Percentiles rank a stretch among this genome's conserved stretches.
These are phyloP conservation scores for Psittacula derbiana DNA, from an alignment of 2,797 vertebrate genomes.

Conservation along the genomic window DNA sequence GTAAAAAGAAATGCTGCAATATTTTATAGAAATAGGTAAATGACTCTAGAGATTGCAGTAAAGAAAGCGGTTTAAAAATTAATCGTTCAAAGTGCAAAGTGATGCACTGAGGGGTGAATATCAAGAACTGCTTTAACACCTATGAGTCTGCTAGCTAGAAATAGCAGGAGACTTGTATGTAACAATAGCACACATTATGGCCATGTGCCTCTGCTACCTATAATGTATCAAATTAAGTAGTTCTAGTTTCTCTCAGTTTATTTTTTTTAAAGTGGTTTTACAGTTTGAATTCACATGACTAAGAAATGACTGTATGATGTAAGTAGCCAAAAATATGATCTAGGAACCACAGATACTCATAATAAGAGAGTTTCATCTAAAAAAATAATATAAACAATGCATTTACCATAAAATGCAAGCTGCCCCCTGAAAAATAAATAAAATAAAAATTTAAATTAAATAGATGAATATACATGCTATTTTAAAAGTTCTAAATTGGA, in stretches of 20 bases:
- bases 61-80: not conserved
- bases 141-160: not conserved
- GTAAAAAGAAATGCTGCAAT: not conserved
- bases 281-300: not conserved
- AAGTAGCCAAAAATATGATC: not conserved
- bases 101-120: not conserved
- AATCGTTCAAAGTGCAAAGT: not conserved
- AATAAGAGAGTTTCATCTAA: not conserved
- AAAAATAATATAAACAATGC: not conserved
- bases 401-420: not conserved
- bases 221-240: not conserved
- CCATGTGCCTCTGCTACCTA: not conserved
- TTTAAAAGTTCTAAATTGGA: not conserved
- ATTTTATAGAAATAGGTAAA: not conserved
- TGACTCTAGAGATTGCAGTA: not conserved
- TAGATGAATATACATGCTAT: not conserved
- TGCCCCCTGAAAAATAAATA: not conserved
- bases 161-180: not conserved
- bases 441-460: not conserved
- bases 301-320: not conserved
- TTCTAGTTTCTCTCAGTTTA: not conserved
- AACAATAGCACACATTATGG: not conserved
- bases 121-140: not conserved
- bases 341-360: not conserved
- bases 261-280: not conserved